These are phyloP conservation scores for Delia radicum DNA, from an alignment of 1,140 invertebrate genomes.

Conservation along the genomic window DNA sequence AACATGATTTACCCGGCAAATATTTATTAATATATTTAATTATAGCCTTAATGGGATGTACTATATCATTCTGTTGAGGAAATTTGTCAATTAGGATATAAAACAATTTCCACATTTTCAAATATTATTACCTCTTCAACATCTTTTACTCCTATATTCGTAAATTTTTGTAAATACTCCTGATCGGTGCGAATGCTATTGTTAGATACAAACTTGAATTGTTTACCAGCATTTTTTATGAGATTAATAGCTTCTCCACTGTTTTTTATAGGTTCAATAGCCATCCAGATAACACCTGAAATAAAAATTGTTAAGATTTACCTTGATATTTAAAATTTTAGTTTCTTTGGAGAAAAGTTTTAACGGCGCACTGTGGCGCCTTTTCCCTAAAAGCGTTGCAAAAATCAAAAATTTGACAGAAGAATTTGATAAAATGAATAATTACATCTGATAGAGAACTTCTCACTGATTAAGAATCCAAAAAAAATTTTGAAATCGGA, in stretches of 20 bases:
- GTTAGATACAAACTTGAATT: conserved; percentile 69
- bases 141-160: background rate
- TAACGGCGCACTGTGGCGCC: too few relatives aligned
- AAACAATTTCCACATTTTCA: too few relatives aligned
- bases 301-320: too few relatives aligned
- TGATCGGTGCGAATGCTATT: conserved; percentile 59
- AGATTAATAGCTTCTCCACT: conserved; percentile 58
- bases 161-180: conserved; percentile 33
- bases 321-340: too few relatives aligned
- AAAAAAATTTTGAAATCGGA: too few relatives aligned
- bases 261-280: conserved; percentile 53
- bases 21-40: background rate
- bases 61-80: background rate
- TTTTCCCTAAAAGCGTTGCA: too few relatives aligned
- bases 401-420: too few relatives aligned
- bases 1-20: background rate
- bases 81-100: background rate
- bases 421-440: too few relatives aligned
- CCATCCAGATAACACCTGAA: conserved; percentile 59
- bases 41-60: background rate
- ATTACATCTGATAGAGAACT: too few relatives aligned
- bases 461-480: too few relatives aligned
- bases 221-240: conserved; percentile 64
- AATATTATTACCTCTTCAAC: background rate
- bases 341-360: too few relatives aligned